phyloP scores from a whole-genome alignment of 2,888 invertebrate genomes.

The Xestobium rufovillosum region DNA sequence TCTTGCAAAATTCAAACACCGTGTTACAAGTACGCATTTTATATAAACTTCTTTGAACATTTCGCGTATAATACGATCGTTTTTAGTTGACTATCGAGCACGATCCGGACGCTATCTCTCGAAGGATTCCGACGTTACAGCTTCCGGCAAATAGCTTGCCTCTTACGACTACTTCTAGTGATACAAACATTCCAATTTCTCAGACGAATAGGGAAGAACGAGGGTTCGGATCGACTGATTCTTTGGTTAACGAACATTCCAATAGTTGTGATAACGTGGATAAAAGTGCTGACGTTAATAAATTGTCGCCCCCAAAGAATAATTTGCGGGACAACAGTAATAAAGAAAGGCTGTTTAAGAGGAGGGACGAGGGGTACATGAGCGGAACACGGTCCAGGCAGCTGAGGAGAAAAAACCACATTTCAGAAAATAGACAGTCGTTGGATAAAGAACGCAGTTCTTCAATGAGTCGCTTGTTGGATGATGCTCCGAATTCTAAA shows the following conservation, averaged over 20 bases:
- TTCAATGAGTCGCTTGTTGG: slow-evolving; percentile 76
- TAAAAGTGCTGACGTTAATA: slow-evolving; percentile 17
- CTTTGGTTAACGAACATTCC: slow-evolving; percentile 25
- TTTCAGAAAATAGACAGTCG: slow-evolving; percentile 33
- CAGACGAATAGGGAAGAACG: slow-evolving; percentile 27
- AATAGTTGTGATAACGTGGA: slow-evolving; percentile 16
- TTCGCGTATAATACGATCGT: slow-evolving; percentile 5
- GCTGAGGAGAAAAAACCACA: slow-evolving; percentile 50
- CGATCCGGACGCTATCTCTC: slow-evolving; percentile 67
- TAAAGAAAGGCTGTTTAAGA: slow-evolving; percentile 48
- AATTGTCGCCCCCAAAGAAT: no score
- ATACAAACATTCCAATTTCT: slow-evolving; percentile 40
- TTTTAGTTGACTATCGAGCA: slow-evolving; percentile 79
- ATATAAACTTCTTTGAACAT: slow-evolving; percentile 4
- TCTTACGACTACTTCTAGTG: slow-evolving; percentile 42
- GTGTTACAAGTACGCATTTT: slow-evolving; percentile 59
- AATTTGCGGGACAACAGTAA: no score
- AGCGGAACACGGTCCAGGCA: slow-evolving; percentile 57
- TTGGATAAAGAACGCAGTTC: slow-evolving; percentile 74
- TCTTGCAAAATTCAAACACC: slow-evolving; percentile 63
- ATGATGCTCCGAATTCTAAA: slow-evolving; percentile 48
- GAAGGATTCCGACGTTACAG: slow-evolving; percentile 36
- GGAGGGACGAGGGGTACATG: slow-evolving; percentile 54
- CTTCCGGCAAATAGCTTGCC: slow-evolving; percentile 29
- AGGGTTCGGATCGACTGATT: slow-evolving; percentile 31